Conservation (phyloP, 1,140 invertebrate genomes). For the Drosophila simulans region DNA sequence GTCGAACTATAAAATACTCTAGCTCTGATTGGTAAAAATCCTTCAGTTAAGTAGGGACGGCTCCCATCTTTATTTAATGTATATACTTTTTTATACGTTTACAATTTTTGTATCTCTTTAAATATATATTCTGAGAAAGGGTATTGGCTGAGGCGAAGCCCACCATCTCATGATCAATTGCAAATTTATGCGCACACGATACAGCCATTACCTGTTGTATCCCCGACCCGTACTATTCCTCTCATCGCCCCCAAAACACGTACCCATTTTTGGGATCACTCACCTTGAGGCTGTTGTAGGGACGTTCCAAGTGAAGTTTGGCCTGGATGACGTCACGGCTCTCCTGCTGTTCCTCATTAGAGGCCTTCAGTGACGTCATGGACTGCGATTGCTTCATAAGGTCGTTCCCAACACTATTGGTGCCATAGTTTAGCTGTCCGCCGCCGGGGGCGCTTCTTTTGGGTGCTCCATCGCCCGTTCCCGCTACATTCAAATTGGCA, state of each 20-base stretch:
- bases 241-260: background rate
- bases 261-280: slow-evolving; percentile 26
- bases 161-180: slow-evolving; percentile 21
- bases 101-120: background rate
- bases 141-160: background rate
- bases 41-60: too few relatives aligned
- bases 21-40: background rate
- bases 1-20: background rate
- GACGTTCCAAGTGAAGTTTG: slow-evolving; percentile 84
- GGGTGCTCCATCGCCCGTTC: slow-evolving; percentile 6
- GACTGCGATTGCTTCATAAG: slow-evolving; percentile 81
- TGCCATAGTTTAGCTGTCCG: background rate
- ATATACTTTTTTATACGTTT: too few relatives aligned
- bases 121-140: background rate
- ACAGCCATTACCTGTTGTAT: background rate
- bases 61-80: too few relatives aligned
- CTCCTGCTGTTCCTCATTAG: slow-evolving; percentile 72
- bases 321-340: slow-evolving; percentile 74
- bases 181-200: slow-evolving; percentile 38
- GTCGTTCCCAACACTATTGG: slow-evolving; percentile 18
- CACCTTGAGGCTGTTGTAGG: slow-evolving; percentile 90
- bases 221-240: background rate
- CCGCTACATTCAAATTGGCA: background rate
- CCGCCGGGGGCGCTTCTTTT: background rate
- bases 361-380: slow-evolving; percentile 80